Evolutionary conservation across 2,888 invertebrate genomes (phyloP), one percentile per base, ranked within the genome.

Genomic region (Phaonia tiefii): DNA sequence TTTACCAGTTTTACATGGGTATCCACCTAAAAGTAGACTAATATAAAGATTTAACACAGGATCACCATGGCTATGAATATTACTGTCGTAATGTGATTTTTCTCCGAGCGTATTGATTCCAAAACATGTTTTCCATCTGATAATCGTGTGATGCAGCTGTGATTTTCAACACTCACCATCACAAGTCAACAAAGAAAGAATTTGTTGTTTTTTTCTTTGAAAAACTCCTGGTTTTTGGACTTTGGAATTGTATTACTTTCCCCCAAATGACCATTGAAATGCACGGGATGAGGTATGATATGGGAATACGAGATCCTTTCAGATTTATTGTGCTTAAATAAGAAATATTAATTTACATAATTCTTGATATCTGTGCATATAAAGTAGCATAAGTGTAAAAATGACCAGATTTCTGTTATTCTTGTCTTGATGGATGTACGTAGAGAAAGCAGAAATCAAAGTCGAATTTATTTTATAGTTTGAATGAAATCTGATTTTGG

Each of bases 311-410:
- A 66, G 26, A 46, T 26, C 15, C 46, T 42, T 51, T 51, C 22
- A 44, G 42, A 25, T 74, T 66, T 58, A 46, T 74, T 74, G 66
- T 66, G 31, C 15, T 66, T 15, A 26, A 20, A 66, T 7, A 66
- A 56, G 46, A 56, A 58, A 46, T 10, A 74, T 58, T 66, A 66
- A 65, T 74, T 74, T 74, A 66, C 65, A 74, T 74, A 74, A 63
- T 73, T 65, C 65, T n/a, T 58, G 46, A 70, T 71, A 71, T 71
- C 39, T 60, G 17, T 39, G 39, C 60, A 13, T 15, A 39, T 39
- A 39, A 20, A 39, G 20, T 39, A 2, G 31, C 8, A 39, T 60
- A 31, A 60, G 39, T 20, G 20, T 37, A 60, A 25, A 13, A 17
- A 10, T 60, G 37, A 39, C 60, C 60, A 60, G 39, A 60, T 20